Evolutionary conservation across 2,888 invertebrate species (phyloP).

Genomic region (Acanthacorydalis orientalis): DNA sequence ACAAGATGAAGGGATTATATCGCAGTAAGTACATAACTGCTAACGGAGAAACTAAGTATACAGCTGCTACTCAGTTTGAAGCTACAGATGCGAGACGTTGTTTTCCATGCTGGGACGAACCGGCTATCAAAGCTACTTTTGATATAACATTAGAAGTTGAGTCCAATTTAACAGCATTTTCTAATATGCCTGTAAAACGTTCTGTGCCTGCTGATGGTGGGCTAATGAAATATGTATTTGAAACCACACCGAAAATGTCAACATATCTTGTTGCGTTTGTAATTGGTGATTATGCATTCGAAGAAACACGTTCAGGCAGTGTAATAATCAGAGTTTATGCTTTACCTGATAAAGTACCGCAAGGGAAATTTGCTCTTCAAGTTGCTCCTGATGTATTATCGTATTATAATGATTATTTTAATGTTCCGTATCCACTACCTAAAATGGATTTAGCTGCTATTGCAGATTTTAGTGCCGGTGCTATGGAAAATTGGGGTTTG

Average conservation of each 20-base stretch:
- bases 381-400: constrained; percentile 84
- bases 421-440: constrained; percentile 85
- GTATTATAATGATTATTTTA: constrained; percentile 89
- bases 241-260: constrained; percentile 83
- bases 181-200: constrained; percentile 69
- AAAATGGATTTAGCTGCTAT: constrained; percentile 95
- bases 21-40: constrained; percentile 68
- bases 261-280: constrained; percentile 89
- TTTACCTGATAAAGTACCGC: constrained; percentile 79
- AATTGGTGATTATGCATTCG: constrained; percentile 88
- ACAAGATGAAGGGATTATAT: constrained; percentile 92
- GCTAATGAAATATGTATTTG: constrained; percentile 36
- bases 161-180: constrained; percentile 66
- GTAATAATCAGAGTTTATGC: constrained; percentile 70
- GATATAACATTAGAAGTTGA: constrained; percentile 75
- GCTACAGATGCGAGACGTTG: constrained; percentile 80
- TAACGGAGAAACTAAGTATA: constrained; percentile 60
- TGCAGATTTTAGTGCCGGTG: constrained; percentile 86
- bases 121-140: constrained; percentile 88
- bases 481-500: constrained; percentile 97
- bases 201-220: constrained; percentile 10
- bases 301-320: constrained; percentile 67
- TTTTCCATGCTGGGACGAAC: constrained; percentile 98
- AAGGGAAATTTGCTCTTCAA: constrained; percentile 81
- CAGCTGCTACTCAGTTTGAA: constrained; percentile 86